Base-by-base conservation (phyloP, 2,113 vertebrate species). In the Lophius piscatorius region DNA sequence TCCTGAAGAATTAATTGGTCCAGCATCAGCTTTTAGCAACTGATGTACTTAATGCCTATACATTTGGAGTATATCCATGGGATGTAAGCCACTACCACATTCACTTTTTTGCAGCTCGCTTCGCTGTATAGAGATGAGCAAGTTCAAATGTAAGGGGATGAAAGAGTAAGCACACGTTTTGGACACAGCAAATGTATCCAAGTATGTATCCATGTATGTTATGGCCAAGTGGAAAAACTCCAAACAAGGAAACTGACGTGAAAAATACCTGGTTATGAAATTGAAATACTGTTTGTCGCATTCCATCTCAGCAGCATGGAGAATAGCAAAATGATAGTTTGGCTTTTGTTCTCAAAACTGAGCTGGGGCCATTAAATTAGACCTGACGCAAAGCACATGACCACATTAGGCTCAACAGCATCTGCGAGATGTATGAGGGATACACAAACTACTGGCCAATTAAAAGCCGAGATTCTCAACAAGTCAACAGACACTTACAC, bases 381-480 rank as follows among this genome's bases (percentile, higher is more conserved):
- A 85, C 79, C 69, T 55, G 86, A 90, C 77, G 70, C 69, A 85
- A 79, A 78, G 78, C 76, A 70, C 72, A 22, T 44, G 6, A 74
- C 42, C 73, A 79, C 82, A 90, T 90, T 89, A 89, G 75, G 47
- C 42, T 57, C 64, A 80, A 85, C 84, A 72, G 78, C 75, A 74
- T 74, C 77, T 70, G 78, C 59, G 78, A 74, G 75, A 86, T 85
- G 18, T 56, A 55, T 16, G 72, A 71, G 42, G 79, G 79, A 88
- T 84, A 88, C 86, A 85, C 82, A 76, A 40, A 78, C 70, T 54
- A 51, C 74, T 39, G 73, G 73, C 73, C 86, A 90, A 89, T 90
- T 90, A 90, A 63, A 59, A 76, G 65, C 44, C 2, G 34, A 28
- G 52, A 58, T 58, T 55, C 61, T 77, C 21, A 20, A 48, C 3